Base-by-base conservation (phyloP, 2,888 invertebrate genomes). In the Itoplectis maculator region DNA sequence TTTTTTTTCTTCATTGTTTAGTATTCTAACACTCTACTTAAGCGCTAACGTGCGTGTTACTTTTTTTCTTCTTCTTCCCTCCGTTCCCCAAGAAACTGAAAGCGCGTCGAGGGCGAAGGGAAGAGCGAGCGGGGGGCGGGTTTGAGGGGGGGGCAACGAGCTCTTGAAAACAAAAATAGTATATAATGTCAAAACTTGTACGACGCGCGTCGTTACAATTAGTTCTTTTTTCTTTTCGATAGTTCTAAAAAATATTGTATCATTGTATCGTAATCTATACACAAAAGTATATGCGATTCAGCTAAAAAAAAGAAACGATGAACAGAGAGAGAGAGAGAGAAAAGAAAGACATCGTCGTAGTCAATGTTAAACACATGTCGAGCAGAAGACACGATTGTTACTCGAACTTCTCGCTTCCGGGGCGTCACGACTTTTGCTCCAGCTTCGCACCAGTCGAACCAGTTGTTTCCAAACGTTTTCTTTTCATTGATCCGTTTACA, bases 21-120 rank as follows among this genome's bases (percentile, higher is more conserved):
- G 87, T 86, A 86, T 20, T 86, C 84, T 86, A 86, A 85, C 75
- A 83, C 75, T 87, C 88, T 89, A 90, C 85, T 88, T 87, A 89
- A 89, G 87, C 87, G 82, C 88, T 90, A 89, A 87, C 81, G 83
- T 86, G 84, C 87, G 84, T 86, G 82, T 82, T 86, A 81, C 82
- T 78, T 61, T 74, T 66, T 74, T 72, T 54, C n/a, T n/a, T 63
- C 59, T 81, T 81, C 51, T 42, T 65, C 54, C 18, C 51, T 74
- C 49, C 49, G 29, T 77, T 70, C 66, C n/a, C 72, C 75, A 76
- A 83, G 84, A 79, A 86, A 88, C 81, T 85, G 83, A 79, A 42
- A 69, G 18, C 54, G 54, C 51, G 37, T 51, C 35, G 68, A 29
- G 47, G 68, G 29, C 18, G 37, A 54, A 77, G 49, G 42, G 47